These are phyloP conservation scores for Ips nitidus DNA, from an alignment of 1,140 invertebrate genomes.

Conservation along the genomic window DNA sequence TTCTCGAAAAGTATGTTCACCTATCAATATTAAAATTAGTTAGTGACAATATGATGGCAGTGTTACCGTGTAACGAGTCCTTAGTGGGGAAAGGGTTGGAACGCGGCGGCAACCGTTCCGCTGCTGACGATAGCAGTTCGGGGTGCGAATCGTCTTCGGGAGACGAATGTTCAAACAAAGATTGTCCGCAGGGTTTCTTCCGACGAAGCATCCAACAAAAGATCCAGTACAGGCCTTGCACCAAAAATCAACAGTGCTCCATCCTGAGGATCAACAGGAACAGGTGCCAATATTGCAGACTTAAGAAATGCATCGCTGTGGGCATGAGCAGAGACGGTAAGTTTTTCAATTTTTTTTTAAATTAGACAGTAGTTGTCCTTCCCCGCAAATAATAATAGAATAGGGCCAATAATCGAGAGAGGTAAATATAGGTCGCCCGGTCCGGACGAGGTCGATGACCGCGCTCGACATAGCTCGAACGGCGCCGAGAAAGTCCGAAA, in stretches of 20 bases:
- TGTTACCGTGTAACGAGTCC: constrained; percentile 48
- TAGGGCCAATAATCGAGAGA: constrained; percentile 18
- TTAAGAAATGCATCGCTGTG: constrained; percentile 97
- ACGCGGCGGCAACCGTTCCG: constrained; percentile 20
- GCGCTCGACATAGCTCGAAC: constrained; percentile 38
- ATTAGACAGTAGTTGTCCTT: constrained; percentile 8
- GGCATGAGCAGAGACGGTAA: constrained; percentile 98
- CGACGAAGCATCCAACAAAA: constrained; percentile 94
- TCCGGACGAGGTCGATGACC: constrained; percentile 46
- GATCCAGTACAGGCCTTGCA: constrained; percentile 96
- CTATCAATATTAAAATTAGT: not conserved
- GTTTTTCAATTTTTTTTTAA: constrained; percentile 45
- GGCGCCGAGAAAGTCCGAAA: constrained; percentile 48
- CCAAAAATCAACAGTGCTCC: constrained; percentile 96
- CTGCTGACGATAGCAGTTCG: constrained; percentile 40
- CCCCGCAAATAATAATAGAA: not conserved
- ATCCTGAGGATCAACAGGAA: constrained; percentile 96
- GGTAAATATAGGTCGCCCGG: constrained; percentile 41
- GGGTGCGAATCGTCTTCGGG: constrained; percentile 63
- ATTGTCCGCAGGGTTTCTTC: constrained; percentile 79
- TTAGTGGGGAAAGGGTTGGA: constrained; percentile 28
- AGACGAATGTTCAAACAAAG: constrained; percentile 55
- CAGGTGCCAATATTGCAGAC: constrained; percentile 94
- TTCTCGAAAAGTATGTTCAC: constrained; percentile 8
- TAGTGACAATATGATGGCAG: constrained; percentile 47